These are phyloP conservation scores for Dasyornis broadbenti DNA, from an alignment of 2,113 vertebrate genomes.

Conservation along the genomic window DNA sequence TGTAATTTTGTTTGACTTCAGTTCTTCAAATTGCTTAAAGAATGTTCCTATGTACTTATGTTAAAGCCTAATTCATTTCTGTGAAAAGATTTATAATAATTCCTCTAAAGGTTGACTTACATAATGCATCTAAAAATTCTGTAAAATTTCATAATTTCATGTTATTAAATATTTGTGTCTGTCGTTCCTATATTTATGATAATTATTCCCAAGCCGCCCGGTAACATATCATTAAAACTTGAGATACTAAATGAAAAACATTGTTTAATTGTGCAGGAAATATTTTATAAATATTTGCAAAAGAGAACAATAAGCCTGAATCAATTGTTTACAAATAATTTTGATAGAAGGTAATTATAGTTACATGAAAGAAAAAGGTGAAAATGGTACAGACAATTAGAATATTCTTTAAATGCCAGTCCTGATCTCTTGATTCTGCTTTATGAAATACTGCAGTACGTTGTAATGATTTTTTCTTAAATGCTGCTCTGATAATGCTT, in stretches of 20 bases:
- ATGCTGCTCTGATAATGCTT: background rate
- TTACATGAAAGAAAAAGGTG: background rate
- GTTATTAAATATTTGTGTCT: slow-evolving; percentile 15
- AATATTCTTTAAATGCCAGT: background rate
- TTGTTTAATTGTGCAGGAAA: slow-evolving; percentile 46
- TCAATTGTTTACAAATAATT: slow-evolving; percentile 24
- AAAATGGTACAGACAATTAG: background rate
- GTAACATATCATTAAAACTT: slow-evolving; percentile 58
- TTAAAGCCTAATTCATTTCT: slow-evolving; percentile 49
- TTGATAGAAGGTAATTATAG: background rate
- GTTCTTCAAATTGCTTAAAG: slow-evolving; percentile 42
- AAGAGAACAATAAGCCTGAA: slow-evolving; percentile 41
- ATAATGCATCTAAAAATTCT: slow-evolving; percentile 4
- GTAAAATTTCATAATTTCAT: slow-evolving; percentile 24
- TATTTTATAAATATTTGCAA: slow-evolving; percentile 31
- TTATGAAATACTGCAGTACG: background rate
- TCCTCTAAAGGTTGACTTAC: slow-evolving; percentile 18
- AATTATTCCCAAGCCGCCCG: slow-evolving; percentile 47
- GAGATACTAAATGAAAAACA: slow-evolving; percentile 47
- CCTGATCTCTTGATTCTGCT: background rate
- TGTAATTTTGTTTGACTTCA: slow-evolving; percentile 23
- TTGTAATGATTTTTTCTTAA: background rate
- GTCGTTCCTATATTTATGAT: slow-evolving; percentile 40
- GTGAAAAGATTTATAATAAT: slow-evolving; percentile 49
- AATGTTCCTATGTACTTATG: slow-evolving; percentile 31